phyloP scores from a whole-genome alignment of 2,113 vertebrate genomes.

The Lepus americanus region DNA sequence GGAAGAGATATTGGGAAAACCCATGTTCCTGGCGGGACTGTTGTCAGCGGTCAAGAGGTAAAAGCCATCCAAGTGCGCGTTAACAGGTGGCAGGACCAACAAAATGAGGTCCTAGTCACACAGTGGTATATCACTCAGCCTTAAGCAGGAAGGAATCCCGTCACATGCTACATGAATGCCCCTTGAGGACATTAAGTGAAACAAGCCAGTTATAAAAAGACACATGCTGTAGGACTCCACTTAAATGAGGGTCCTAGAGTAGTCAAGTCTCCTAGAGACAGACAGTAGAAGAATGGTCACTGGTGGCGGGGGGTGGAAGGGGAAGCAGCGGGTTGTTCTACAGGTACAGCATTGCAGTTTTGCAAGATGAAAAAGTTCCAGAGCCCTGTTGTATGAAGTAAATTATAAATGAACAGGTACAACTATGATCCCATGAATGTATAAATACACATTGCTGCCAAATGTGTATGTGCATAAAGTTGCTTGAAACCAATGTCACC shows the following conservation, averaged over 20 bases:
- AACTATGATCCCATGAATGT: constrained; percentile 3
- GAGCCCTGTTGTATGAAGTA: background rate
- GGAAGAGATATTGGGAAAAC: background rate
- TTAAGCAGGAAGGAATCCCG: background rate
- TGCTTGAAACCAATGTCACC: constrained; percentile 33
- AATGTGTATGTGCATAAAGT: background rate
- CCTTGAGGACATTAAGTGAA: background rate
- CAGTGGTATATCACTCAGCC: background rate
- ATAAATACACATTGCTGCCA: background rate
- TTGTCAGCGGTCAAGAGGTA: background rate
- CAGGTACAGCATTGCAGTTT: background rate
- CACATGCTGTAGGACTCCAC: background rate
- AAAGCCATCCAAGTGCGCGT: background rate
- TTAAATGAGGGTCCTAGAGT: background rate
- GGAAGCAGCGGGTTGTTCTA: background rate
- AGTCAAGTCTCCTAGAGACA: background rate
- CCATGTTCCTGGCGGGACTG: background rate
- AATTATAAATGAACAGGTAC: background rate
- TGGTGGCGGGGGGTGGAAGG: background rate
- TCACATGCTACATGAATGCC: background rate
- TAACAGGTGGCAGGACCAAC: background rate
- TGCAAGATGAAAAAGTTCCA: background rate
- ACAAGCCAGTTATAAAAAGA: background rate
- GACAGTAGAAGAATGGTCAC: background rate
- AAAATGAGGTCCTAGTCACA: background rate